phyloP scores from a whole-genome alignment of 1,140 invertebrate genomes.

The Leucophenga varia region DNA sequence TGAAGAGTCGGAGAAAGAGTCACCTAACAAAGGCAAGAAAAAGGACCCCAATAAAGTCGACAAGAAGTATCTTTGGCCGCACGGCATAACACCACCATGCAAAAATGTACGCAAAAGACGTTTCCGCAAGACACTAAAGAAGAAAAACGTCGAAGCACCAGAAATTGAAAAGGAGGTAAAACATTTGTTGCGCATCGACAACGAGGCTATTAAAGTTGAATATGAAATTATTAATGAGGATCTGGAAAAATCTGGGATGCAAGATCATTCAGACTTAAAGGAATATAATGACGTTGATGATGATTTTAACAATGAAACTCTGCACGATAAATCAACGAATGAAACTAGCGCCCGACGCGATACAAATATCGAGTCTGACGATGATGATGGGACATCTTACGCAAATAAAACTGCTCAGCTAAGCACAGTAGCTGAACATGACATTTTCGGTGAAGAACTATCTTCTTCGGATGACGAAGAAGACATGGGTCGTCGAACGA shows the following conservation, averaged over 20 bases:
- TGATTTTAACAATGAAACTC: slow-evolving; percentile 48
- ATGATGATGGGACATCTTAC: slow-evolving; percentile 46
- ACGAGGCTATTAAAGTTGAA: slow-evolving; percentile 85
- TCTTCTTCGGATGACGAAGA: slow-evolving; percentile 82
- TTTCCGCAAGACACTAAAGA: slow-evolving; percentile 93
- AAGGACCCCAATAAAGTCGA: slow-evolving; percentile 90
- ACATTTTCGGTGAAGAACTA: slow-evolving; percentile 86
- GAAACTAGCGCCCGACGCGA: slow-evolving; percentile 32
- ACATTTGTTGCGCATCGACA: slow-evolving; percentile 84
- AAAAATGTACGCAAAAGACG: slow-evolving; percentile 93
- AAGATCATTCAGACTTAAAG: slow-evolving; percentile 57
- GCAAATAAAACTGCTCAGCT: slow-evolving; percentile 34
- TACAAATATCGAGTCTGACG: slow-evolving; percentile 55
- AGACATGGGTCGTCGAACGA: slow-evolving; percentile 58
- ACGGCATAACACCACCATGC: slow-evolving; percentile 90
- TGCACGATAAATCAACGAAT: slow-evolving; percentile 35
- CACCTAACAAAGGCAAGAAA: slow-evolving; percentile 81
- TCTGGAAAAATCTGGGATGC: slow-evolving; percentile 64
- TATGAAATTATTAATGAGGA: slow-evolving; percentile 94
- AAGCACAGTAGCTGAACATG: slow-evolving; percentile 66
- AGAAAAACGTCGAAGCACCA: slow-evolving; percentile 95
- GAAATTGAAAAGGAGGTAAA: slow-evolving; percentile 98
- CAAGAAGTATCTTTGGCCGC: slow-evolving; percentile 91
- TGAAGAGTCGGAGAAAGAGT: slow-evolving; percentile 77
- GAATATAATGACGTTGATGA: slow-evolving; percentile 61